Evolutionary conservation across 1,140 invertebrate species (phyloP), one percentile per base, ranked within the genome.

Genomic region (Drosophila takahashii): DNA sequence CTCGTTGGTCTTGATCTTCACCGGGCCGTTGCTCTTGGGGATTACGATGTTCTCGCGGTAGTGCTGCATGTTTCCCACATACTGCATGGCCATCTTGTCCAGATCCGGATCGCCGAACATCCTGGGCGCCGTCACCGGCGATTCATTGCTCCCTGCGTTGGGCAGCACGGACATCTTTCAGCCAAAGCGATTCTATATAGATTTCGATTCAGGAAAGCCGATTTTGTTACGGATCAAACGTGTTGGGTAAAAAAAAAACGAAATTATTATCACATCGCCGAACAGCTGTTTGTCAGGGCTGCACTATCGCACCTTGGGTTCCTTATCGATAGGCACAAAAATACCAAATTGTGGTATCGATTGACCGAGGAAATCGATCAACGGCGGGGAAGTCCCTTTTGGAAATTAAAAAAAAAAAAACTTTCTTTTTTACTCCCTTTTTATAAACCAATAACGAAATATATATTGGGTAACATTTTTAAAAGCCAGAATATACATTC

Each of bases 21-120:
- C 93, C 7, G 96, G 96, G 9, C 95, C 96, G 50, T 97, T 93
- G 32, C 94, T 94, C 85, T 95, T 94, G 9, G 97, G 97, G 89
- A 98, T 96, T 56, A 98, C 95, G 18, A 98, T 95, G 85, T 96
- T 96, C 91, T 96, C 96, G 51, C 96, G 93, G 91, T 94, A 96
- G 77, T 95, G 93, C 29, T 93, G 92, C 62, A 94, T 93, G 71
- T 95, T 95, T 11, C 95, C 95, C 1, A 95, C 93, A 64, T 95
- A 94, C 85, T 95, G 94, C 83, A 94, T 94, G n/a, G 94, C 94
- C 60, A 95, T 90, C 45, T 92, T 92, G 79, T 95, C 94, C 44
- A 94, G 92, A 37, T 94, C 93, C 57, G 92, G 92, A 53, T 93
- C 92, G 41, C 94, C 92, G 16, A 93, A 83, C 65, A 94, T 92